Conservation (phyloP, 2,797 vertebrate genomes). For the Microcaecilia unicolor region DNA sequence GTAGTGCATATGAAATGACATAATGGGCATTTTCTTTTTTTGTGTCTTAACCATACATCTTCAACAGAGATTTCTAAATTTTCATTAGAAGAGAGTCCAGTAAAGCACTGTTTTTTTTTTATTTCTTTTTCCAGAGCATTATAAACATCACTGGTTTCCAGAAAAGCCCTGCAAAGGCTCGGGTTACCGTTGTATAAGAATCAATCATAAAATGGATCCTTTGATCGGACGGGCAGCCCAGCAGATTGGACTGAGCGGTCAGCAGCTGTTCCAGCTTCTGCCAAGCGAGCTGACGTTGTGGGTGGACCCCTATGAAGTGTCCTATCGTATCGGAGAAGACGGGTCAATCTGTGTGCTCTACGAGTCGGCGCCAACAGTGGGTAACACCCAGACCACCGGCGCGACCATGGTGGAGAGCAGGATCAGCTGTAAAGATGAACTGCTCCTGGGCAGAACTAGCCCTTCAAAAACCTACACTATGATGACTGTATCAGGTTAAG, state of each 20-base stretch:
- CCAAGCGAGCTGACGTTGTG: constrained; percentile 94
- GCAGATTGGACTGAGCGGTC: constrained; percentile 86
- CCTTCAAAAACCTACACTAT: constrained; percentile 95
- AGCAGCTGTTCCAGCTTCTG: constrained; percentile 89
- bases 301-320: constrained; percentile 96
- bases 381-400: constrained; percentile 47
- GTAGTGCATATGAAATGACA: too few relatives aligned
- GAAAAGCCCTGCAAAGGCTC: constrained; percentile 89
- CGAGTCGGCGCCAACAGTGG: constrained; percentile 73
- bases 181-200: constrained; percentile 92
- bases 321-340: constrained; percentile 91
- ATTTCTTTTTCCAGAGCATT: constrained; percentile 71
- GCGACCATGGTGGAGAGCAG: constrained; percentile 83
- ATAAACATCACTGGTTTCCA: constrained; percentile 96
- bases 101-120: constrained; percentile 31
- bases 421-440: constrained; percentile 98
- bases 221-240: constrained; percentile 86
- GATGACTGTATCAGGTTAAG: constrained; percentile 98
- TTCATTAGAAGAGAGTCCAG: too few relatives aligned
- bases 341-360: constrained; percentile 95
- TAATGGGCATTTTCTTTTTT: too few relatives aligned
- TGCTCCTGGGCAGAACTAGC: constrained; percentile 87
- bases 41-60: too few relatives aligned
- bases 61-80: too few relatives aligned
- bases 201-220: constrained; percentile 97